Evolutionary conservation across 2,888 invertebrate genomes (phyloP).

Genomic region (Lycia hirtaria): DNA sequence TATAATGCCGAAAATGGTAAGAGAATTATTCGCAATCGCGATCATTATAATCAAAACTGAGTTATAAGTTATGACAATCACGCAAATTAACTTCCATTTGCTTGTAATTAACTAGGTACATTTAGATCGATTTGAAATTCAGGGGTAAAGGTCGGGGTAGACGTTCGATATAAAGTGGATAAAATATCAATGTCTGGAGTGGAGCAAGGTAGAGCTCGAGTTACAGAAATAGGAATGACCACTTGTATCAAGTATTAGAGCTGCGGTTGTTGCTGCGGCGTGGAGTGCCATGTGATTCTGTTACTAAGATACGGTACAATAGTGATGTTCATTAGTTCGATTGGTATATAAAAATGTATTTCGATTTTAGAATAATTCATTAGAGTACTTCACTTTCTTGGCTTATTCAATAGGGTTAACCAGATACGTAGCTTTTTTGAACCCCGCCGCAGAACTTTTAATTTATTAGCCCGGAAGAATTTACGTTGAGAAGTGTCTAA

Average conservation of each 20-base stretch:
- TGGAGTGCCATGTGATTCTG: conserved; percentile 35
- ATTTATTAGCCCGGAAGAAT: no score
- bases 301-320: conserved; percentile 4
- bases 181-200: conserved; percentile 34
- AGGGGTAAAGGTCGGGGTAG: conserved; percentile 13
- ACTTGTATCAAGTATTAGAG: conserved; percentile 50
- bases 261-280: conserved; percentile 48
- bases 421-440: no score
- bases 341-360: no score
- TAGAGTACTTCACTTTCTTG: no score
- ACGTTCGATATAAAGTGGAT: conserved; percentile 11
- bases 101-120: conserved; percentile 17
- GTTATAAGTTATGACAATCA: conserved; percentile 17
- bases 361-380: no score
- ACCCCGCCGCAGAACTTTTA: no score
- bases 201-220: conserved; percentile 16
- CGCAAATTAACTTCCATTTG: conserved; percentile 19
- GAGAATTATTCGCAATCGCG: conserved; percentile 17
- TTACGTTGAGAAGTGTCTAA: no score
- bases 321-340: no score
- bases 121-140: conserved; percentile 24
- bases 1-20: conserved; percentile 13
- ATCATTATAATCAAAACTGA: conserved; percentile 19
- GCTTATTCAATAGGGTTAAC: no score
- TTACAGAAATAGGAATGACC: conserved; percentile 51